Percentiles rank a stretch among this genome's conserved stretches.
phyloP scores from a whole-genome alignment of 2,888 invertebrate species.

The Cyrtodaria siliqua region DNA sequence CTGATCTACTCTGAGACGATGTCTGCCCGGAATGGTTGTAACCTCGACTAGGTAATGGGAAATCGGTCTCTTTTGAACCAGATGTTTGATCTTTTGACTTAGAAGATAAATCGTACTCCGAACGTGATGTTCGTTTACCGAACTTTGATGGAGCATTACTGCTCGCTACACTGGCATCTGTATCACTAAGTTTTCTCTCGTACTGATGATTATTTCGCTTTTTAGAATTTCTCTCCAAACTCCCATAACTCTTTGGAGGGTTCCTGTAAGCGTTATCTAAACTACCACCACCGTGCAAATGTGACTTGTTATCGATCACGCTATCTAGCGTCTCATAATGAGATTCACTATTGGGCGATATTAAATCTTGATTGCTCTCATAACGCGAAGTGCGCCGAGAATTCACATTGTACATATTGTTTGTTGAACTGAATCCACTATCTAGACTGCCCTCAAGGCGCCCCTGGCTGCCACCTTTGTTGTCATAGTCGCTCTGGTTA shows the following conservation, averaged over 20 bases:
- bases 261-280: slow-evolving; percentile 79
- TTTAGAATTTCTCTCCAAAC: slow-evolving; percentile 73
- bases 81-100: slow-evolving; percentile 40
- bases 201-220: slow-evolving; percentile 59
- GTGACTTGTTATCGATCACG: slow-evolving; percentile 65
- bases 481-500: slow-evolving; percentile 81
- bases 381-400: slow-evolving; percentile 85
- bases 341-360: slow-evolving; percentile 70
- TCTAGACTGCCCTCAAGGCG: slow-evolving; percentile 69
- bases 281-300: slow-evolving; percentile 77
- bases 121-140: slow-evolving; percentile 76
- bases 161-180: slow-evolving; percentile 47
- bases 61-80: slow-evolving; percentile 35
- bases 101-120: slow-evolving; percentile 73
- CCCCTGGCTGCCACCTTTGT: slow-evolving; percentile 60
- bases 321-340: slow-evolving; percentile 60
- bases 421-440: slow-evolving; percentile 79
- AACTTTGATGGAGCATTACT: slow-evolving; percentile 72
- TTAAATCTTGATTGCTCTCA: slow-evolving; percentile 81
- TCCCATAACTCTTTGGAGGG: slow-evolving; percentile 70
- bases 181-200: slow-evolving; percentile 67
- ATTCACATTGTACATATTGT: slow-evolving; percentile 85
- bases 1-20: slow-evolving; percentile 9
- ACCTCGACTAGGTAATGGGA: slow-evolving; percentile 38
- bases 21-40: slow-evolving; percentile 19